Base-by-base conservation (phyloP, 1,140 invertebrate species). In the Polypedilum vanderplanki region DNA sequence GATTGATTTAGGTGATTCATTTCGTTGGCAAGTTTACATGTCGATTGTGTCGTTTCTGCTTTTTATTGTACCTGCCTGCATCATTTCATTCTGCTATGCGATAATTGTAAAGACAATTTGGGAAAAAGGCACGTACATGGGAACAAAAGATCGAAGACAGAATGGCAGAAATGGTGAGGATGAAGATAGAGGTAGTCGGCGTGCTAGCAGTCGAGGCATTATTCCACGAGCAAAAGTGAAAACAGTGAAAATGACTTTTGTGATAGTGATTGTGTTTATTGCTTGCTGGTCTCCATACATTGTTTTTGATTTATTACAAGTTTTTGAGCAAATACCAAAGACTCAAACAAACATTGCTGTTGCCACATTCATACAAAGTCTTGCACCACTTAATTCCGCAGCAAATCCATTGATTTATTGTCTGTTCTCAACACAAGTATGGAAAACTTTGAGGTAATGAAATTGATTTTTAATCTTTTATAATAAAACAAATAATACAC, bases 231-330 rank as follows among this genome's bases (percentile, higher is more conserved):
- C 96, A 8, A 97, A 97, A 85, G 94, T 98, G 77, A 95, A 97
- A 85, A 97, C 95, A n/a, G 91, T 97, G 67, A 98, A 98, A 84
- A 97, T 98, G 95, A 97, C 96, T 0, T 91, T 97, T 77, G 93
- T 95, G 75, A 98, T 98, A 79, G 94, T 98, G 76, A 93, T 96
- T 79, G 95, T 96, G 15, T 98, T 98, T 83, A 91, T 98, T 74
- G 80, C 97, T 3, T 98, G 96, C 84, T 98, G 95, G 95, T 96
- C 93, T 77, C 96, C 96, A 0, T 98, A 95, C 82, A 94, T 97
- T 80, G 87, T 98, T 41, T 98, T 96, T 82, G 94, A 97, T 82
- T 83, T 98, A 20, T 87, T 98, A 1, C 93, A 96, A 88, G 93
- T 97, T 40, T 97, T 91, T 83, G 92, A 89, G 15, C 89, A 90